A percentile compares a stretch with the other conserved stretches of the same genome.
These are phyloP conservation scores for Leptopterna dolabrata DNA, from an alignment of 2,888 invertebrate species.

Conservation along the genomic window DNA sequence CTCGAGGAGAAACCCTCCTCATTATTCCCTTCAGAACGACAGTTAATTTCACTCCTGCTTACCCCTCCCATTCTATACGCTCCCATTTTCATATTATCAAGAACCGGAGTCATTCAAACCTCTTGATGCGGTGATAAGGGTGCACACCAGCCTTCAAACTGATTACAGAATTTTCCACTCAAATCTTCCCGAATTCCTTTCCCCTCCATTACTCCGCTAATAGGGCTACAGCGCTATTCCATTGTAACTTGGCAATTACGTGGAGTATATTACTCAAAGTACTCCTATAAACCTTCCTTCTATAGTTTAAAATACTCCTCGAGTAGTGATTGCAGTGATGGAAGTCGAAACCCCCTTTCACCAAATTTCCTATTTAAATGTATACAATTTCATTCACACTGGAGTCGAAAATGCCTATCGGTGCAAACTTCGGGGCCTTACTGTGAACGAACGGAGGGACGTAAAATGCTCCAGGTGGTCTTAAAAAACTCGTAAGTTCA, in stretches of 20 bases:
- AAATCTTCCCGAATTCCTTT: slow-evolving; percentile 3
- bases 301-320: too few species aligned
- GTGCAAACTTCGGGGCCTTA: too few species aligned
- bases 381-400: too few species aligned
- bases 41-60: not conserved
- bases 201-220: not conserved
- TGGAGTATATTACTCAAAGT: not conserved
- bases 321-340: too few species aligned
- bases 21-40: not conserved
- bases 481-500: too few species aligned
- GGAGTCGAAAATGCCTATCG: too few species aligned
- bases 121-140: not conserved
- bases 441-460: too few species aligned
- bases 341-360: too few species aligned
- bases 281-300: not conserved
- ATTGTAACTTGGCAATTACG: not conserved
- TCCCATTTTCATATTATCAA: not conserved
- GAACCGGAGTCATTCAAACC: not conserved
- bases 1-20: not conserved
- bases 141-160: not conserved
- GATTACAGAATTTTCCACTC: slow-evolving; percentile 7
- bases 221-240: not conserved
- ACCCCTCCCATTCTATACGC: not conserved
- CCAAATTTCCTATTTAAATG: too few species aligned
- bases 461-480: too few species aligned